Evolutionary conservation across 2,797 vertebrate genomes (phyloP).

Genomic region (Cryptoblepharus egeriae): DNA sequence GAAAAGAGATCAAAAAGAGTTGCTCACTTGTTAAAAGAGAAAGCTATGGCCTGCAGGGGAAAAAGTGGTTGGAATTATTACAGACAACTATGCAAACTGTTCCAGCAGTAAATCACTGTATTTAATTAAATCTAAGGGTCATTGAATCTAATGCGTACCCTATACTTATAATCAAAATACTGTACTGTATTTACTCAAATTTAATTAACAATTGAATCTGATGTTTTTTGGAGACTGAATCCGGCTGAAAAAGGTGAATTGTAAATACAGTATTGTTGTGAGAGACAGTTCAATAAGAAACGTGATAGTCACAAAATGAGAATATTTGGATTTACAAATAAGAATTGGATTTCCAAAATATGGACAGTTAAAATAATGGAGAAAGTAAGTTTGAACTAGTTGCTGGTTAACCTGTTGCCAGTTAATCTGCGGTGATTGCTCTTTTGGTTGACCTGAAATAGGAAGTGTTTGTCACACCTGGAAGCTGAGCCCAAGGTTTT

Average conservation of each 20-base stretch:
- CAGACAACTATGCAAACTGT: background rate
- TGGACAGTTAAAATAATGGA: background rate
- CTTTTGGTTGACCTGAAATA: rapidly evolving
- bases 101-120: background rate
- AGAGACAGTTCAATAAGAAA: background rate
- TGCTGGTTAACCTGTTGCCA: rapidly evolving
- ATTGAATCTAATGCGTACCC: too few relatives aligned
- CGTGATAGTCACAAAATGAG: too few relatives aligned
- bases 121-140: too few relatives aligned
- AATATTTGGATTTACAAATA: background rate
- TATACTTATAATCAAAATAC: too few relatives aligned
- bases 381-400: background rate
- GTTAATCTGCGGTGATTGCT: too few relatives aligned
- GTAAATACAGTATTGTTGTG: background rate
- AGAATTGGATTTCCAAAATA: background rate
- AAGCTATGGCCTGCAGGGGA: background rate
- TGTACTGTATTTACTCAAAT: too few relatives aligned
- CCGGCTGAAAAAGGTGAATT: too few relatives aligned
- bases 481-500: rapidly evolving
- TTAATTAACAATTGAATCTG: too few relatives aligned
- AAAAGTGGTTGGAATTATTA: background rate
- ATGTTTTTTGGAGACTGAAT: too few relatives aligned
- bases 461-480: background rate
- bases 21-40: background rate
- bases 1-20: background rate